Percentiles rank a stretch among this genome's conserved stretches.
Evolutionary conservation across 2,113 vertebrate genomes (phyloP).

Genomic region (Delphinus delphis): DNA sequence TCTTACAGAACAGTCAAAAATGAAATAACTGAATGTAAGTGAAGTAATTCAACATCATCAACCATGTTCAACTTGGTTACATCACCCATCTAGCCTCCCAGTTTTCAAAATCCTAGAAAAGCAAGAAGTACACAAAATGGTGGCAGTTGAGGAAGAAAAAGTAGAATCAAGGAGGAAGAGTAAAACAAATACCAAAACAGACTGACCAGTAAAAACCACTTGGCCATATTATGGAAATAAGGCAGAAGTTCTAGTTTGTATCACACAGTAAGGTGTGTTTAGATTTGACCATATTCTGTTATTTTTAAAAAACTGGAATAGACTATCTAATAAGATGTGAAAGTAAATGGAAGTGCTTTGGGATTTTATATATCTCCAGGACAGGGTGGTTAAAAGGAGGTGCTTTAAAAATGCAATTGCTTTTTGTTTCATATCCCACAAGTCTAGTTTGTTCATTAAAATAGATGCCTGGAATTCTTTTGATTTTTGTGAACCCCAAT

Average conservation of each 20-base stretch:
- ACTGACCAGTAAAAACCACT: not conserved
- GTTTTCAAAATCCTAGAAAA: not conserved
- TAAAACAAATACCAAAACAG: not conserved
- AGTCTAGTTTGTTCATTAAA: not conserved
- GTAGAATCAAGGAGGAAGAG: not conserved
- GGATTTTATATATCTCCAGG: not conserved
- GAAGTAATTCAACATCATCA: not conserved
- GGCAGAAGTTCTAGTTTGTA: not conserved
- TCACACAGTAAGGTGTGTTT: not conserved
- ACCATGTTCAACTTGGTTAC: not conserved
- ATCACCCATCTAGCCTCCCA: not conserved
- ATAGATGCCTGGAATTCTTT: not conserved
- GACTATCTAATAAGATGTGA: not conserved
- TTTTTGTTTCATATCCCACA: not conserved
- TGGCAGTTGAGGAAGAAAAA: rapidly evolving
- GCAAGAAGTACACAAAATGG: not conserved
- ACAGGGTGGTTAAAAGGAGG: not conserved
- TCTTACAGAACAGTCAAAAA: not conserved
- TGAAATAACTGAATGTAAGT: not conserved
- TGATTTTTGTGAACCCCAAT: not conserved
- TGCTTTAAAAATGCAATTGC: not conserved
- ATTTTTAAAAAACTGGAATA: not conserved
- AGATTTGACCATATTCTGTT: not conserved
- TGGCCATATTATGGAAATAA: not conserved
- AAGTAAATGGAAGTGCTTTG: not conserved